Conservation (phyloP, 2,113 vertebrate genomes). For the Hepsetus odoe region DNA sequence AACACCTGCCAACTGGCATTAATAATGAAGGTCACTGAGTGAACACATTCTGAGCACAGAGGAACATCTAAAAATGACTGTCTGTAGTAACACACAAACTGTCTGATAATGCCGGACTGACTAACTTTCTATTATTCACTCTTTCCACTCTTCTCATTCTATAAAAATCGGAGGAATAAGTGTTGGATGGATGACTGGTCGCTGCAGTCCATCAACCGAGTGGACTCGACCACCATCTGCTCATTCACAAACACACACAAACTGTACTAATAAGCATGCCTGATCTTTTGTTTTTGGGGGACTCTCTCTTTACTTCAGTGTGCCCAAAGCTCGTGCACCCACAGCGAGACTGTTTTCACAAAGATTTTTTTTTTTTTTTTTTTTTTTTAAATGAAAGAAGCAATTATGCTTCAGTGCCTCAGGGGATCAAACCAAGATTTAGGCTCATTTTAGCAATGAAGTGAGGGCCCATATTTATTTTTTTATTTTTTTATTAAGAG, state of each 20-base stretch:
- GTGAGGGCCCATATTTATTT: background rate
- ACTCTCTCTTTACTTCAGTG: background rate
- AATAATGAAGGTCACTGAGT: no score
- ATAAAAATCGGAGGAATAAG: background rate
- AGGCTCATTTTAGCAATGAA: background rate
- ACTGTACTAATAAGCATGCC: background rate
- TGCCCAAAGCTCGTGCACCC: no score
- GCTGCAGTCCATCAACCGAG: background rate
- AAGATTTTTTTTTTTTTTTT: no score
- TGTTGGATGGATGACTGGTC: background rate
- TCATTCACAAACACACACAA: background rate
- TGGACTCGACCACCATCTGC: background rate
- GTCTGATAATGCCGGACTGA: no score
- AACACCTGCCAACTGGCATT: no score
- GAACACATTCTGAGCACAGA: no score
- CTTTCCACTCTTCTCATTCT: background rate
- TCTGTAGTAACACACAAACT: no score
- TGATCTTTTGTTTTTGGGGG: background rate
- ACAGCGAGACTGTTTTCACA: no score
- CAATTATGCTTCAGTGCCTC: background rate
- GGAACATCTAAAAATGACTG: no score
- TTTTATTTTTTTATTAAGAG: no score
- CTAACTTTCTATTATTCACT: background rate
- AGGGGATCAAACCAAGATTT: background rate
- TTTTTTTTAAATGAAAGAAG: background rate